Percentiles rank a stretch among this genome's conserved stretches.
phyloP scores from a whole-genome alignment of 2,113 vertebrate genomes.

The Lontra canadensis region DNA sequence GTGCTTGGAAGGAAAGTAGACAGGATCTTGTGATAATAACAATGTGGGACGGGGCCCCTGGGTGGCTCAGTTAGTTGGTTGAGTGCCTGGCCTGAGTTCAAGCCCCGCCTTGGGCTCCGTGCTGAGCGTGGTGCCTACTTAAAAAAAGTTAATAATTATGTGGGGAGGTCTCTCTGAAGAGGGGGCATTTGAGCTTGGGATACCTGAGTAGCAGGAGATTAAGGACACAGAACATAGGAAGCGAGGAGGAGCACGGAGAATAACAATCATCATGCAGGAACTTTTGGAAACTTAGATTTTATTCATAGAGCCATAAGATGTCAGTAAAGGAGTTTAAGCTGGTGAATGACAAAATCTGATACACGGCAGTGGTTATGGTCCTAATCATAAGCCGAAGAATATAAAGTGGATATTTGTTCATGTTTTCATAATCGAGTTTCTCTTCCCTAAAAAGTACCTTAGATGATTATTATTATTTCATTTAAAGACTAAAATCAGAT shows the following conservation, averaged over 20 bases:
- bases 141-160: background rate
- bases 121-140: background rate
- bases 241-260: background rate
- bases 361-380: background rate
- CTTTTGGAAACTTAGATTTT: background rate
- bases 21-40: background rate
- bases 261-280: no score
- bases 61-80: background rate
- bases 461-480: background rate
- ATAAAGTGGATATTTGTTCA: background rate
- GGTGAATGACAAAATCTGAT: background rate
- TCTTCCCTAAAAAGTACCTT: background rate
- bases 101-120: background rate
- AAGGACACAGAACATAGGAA: background rate
- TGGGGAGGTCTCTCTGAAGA: background rate
- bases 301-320: background rate
- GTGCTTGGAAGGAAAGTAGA: background rate
- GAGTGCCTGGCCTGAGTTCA: background rate
- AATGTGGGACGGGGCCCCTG: background rate
- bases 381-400: background rate
- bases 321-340: background rate
- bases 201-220: background rate
- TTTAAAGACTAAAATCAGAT: background rate
- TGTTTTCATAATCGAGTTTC: background rate
- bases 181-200: background rate